phyloP scores from a whole-genome alignment of 92 coral and sea anemone species.

The Montipora capitata region DNA sequence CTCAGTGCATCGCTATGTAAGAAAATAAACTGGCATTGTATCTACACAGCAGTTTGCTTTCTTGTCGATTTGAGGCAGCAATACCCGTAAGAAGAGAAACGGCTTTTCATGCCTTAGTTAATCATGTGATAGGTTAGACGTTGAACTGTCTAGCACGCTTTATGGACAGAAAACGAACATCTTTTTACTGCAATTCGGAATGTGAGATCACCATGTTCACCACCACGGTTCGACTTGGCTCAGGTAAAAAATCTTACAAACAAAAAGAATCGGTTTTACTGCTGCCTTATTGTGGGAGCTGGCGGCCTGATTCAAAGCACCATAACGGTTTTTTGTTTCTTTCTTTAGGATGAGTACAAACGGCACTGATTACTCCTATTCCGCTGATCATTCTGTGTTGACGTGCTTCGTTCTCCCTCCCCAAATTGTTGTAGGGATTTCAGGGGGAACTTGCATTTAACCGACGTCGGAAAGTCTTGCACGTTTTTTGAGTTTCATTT shows the following conservation, averaged over 20 bases:
- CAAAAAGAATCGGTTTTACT: not conserved
- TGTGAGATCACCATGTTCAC: not conserved
- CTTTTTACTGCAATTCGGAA: not conserved
- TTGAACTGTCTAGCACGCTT: not conserved
- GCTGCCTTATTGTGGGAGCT: not conserved
- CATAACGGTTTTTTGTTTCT: too few species aligned
- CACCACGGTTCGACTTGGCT: not conserved
- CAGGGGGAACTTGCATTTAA: not conserved
- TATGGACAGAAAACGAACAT: not conserved
- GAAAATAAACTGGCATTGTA: conserved; percentile 35
- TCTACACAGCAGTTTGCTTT: not conserved
- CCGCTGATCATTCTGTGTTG: not conserved
- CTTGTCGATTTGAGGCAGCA: not conserved
- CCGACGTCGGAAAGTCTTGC: not conserved
- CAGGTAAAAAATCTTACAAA: too few species aligned
- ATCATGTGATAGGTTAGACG: not conserved
- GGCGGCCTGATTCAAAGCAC: too few species aligned
- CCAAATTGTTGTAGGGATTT: not conserved
- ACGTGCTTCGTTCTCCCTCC: not conserved
- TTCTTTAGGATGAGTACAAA: too few species aligned
- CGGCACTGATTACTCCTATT: too few species aligned
- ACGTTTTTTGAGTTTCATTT: not conserved
- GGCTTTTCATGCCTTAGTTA: not conserved
- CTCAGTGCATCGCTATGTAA: not conserved
- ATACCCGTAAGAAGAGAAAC: not conserved